Base-by-base conservation (phyloP, 2,113 vertebrate species). In the Pionites leucogaster region DNA sequence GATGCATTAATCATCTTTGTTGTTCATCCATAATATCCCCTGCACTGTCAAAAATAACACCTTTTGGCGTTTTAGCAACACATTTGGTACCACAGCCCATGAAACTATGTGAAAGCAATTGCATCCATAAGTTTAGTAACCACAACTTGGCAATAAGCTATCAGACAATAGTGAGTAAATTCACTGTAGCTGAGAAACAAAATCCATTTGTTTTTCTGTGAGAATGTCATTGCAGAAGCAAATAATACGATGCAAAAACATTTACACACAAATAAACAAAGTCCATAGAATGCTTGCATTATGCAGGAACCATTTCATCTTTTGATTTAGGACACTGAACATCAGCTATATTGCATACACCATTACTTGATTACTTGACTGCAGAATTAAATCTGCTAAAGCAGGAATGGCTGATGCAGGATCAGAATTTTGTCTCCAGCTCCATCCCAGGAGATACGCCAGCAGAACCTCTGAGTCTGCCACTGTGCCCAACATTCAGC, bases 401-500 rank as follows among this genome's bases (percentile, higher is more conserved):
- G 49, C n/a, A n/a, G 18, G 35, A 39, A 10, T 11, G 35, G 39
- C n/a, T 80, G 27, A 49, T 17, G 3, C 3, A 1, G 2, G 33
- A 12, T 64, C 44, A 88, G 52, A 80, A 76, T 35, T 52, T 62
- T 72, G 18, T 39, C 63, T 75, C 31, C 31, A 78, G 47, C 33
- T 76, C 41, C 42, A 23, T 18, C 17, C 52, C 42, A 27, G 47
- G 69, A 49, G 55, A 37, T 7, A 47, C 2, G 16, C 9, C 64
- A 69, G 19, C 23, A 69, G 44, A 69, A 35, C 33, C 16, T 60
- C 39, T 35, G 57, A 9, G 29, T n/a, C 33, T 76, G 10, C 33
- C 41, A 47, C 12, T 0, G 0, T 24, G 16, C 6, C n/a, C 25
- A 33, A 49, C 23, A 10, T 18, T 42, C 57, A 65, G 42, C 42